Evolutionary conservation across 1,140 invertebrate species (phyloP), one percentile per base, ranked within the genome.

Genomic region (Zeugodacus cucurbitae): DNA sequence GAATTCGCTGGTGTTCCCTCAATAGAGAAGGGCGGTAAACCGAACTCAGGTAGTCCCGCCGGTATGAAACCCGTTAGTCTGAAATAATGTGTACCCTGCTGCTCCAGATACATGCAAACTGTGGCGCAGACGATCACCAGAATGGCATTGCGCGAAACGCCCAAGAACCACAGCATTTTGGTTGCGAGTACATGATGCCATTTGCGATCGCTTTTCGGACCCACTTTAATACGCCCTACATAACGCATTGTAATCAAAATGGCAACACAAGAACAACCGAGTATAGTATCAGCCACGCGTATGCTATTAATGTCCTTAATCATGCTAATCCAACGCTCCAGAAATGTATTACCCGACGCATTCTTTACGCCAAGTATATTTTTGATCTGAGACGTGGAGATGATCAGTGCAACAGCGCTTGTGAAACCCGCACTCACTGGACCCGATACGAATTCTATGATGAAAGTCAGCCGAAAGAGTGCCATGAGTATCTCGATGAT

Each of bases 361-460:
- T 96, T 97, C 14, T 94, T 94, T 29, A 99, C 97, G 0, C 97
- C 97, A n/a, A 98, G 94, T 67, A 98, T 93, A 89, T 97, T 96
- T 93, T 98, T 98, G 37, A 99, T 94, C 94, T 99, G 98, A 1
- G 97, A 97, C 2, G 97, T 96, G 6, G 97, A 96, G 59, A 99
- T 98, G 89, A 98, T 98, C 11, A 99, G 94, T 20, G 98, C 98
- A 10, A 98, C 98, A 0, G 98, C 98, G 17, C 97, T 98, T 0
- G 98, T 99, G 91, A 99, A 99, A 8, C 98, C 98, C 4, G 97
- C 98, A 62, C 98, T 98, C 1, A 99, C 98, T 0, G 98, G 97
- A 5, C 97, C 97, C 0, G 98, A 98, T 0, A 99, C 98, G 92
- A 98, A 99, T 93, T 99, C 97, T 88, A 99, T 97, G 44, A 99